Percentiles rank a stretch among this genome's conserved stretches.
Conservation (phyloP, 2,797 vertebrate genomes). For the Rhabdomys pumilio region DNA sequence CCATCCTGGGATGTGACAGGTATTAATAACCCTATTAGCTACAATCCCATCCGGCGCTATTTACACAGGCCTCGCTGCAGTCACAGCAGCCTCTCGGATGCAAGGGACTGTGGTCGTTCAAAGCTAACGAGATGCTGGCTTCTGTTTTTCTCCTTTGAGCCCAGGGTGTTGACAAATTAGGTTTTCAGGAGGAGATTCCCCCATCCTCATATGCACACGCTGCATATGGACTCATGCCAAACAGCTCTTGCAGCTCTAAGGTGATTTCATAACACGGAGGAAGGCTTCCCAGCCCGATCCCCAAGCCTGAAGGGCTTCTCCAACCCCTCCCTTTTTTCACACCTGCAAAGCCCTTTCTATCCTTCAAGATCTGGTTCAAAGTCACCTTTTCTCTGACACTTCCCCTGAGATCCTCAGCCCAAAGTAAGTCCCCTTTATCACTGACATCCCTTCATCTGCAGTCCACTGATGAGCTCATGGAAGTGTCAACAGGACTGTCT, state of each 20-base stretch:
- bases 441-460: slow-evolving; percentile 25
- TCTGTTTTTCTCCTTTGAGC: slow-evolving; percentile 79
- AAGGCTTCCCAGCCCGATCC: neutral
- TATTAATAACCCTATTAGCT: slow-evolving; percentile 90
- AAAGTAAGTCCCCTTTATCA: slow-evolving; percentile 55
- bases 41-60: slow-evolving; percentile 71
- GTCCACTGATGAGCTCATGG: neutral
- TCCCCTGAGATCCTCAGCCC: slow-evolving; percentile 44
- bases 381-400: slow-evolving; percentile 78
- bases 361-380: slow-evolving; percentile 79
- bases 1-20: slow-evolving; percentile 86
- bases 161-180: slow-evolving; percentile 84
- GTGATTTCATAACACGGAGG: slow-evolving; percentile 53
- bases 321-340: neutral
- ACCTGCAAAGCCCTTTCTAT: slow-evolving; percentile 52
- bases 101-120: slow-evolving; percentile 65
- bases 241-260: slow-evolving; percentile 8
- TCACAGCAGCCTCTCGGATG: slow-evolving; percentile 70
- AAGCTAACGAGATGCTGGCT: slow-evolving; percentile 84
- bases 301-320: neutral
- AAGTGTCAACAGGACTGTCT: neutral
- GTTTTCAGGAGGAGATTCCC: slow-evolving; percentile 76
- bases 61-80: slow-evolving; percentile 74
- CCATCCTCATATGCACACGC: neutral
- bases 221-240: slow-evolving; percentile 28